A percentile compares a stretch with the other conserved stretches of the same genome.
These are phyloP conservation scores for Salpingus planirostris DNA, from an alignment of 2,888 invertebrate species.

Conservation along the genomic window DNA sequence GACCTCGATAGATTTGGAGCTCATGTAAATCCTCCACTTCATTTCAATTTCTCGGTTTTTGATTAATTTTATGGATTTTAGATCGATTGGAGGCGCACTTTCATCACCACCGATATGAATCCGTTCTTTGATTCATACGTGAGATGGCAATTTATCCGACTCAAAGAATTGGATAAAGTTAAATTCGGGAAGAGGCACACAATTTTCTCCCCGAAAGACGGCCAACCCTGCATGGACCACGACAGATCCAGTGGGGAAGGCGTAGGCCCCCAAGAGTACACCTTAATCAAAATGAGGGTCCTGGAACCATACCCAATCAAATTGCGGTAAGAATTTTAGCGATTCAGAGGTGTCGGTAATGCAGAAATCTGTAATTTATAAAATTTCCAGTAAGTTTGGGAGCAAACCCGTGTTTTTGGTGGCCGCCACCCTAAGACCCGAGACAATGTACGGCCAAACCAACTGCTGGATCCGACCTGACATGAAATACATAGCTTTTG, in stretches of 20 bases:
- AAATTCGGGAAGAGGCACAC: constrained; percentile 96
- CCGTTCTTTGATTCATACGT: constrained; percentile 97
- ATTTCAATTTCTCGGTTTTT: too few species aligned
- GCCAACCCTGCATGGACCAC: constrained; percentile 99
- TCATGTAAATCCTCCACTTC: constrained; percentile 52
- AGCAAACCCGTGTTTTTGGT: constrained; percentile 62
- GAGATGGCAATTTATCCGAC: constrained; percentile 87
- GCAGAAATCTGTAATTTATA: constrained; percentile 2
- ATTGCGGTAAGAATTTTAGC: constrained; percentile 48
- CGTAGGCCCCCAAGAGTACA: constrained; percentile 97
- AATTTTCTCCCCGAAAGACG: constrained; percentile 91
- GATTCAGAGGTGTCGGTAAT: not conserved
- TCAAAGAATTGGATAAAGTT: constrained; percentile 81
- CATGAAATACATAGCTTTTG: constrained; percentile 84
- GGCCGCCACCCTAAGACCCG: constrained; percentile 95
- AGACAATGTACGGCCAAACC: constrained; percentile 99
- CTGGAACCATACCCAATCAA: constrained; percentile 62
- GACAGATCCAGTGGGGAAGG: constrained; percentile 94
- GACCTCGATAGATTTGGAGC: constrained; percentile 87
- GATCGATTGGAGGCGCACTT: constrained; percentile 97
- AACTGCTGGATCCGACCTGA: constrained; percentile 98
- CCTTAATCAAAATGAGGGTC: constrained; percentile 87
- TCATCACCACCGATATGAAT: constrained; percentile 97
- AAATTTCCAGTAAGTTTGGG: constrained; percentile 6
- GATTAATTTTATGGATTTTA: too few species aligned